Conservation (phyloP, 2,888 invertebrate genomes). For the Griposia aprilina region DNA sequence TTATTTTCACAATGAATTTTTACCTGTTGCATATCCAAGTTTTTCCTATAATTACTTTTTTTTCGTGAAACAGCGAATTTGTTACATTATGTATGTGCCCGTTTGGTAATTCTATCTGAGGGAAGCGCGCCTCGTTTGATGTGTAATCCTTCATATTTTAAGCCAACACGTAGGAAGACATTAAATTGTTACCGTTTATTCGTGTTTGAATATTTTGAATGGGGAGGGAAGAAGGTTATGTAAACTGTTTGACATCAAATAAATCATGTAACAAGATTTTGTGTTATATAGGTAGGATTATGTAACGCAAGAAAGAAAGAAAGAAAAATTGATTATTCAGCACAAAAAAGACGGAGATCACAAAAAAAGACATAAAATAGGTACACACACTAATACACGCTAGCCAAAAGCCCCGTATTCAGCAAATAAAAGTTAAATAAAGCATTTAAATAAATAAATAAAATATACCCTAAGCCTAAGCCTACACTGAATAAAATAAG, state of each 20-base stretch:
- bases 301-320: not conserved
- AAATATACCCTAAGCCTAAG: not conserved
- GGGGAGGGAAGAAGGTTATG: not conserved
- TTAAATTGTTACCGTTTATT: slow-evolving; percentile 38
- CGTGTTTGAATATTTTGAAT: not conserved
- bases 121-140: slow-evolving; percentile 54
- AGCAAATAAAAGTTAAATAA: not conserved
- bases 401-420: not conserved
- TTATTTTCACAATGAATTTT: slow-evolving; percentile 58
- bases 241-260: not conserved
- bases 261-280: not conserved
- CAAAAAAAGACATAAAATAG: not conserved
- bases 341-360: not conserved
- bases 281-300: not conserved
- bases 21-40: slow-evolving; percentile 74
- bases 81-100: slow-evolving; percentile 32
- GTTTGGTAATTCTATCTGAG: slow-evolving; percentile 36
- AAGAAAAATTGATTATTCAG: not conserved
- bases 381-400: not conserved
- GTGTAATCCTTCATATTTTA: slow-evolving; percentile 55
- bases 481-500: not conserved
- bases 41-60: slow-evolving; percentile 31
- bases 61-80: slow-evolving; percentile 39
- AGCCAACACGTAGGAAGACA: slow-evolving; percentile 22
- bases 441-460: no score